Conservation (phyloP, 2,113 vertebrate genomes). For the Quiscalus mexicanus region DNA sequence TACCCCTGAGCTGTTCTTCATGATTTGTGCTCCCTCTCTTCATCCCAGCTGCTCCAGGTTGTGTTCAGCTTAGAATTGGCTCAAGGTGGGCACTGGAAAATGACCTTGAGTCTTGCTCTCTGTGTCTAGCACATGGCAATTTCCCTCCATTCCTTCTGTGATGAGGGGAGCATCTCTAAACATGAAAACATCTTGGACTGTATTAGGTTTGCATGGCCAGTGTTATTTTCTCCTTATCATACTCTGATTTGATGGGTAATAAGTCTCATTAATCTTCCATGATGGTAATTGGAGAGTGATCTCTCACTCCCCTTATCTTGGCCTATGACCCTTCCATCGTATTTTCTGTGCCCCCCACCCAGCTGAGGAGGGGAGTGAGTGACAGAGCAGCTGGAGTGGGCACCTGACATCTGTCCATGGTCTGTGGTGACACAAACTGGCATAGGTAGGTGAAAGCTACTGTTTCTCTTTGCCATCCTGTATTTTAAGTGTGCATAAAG, state of each 20-base stretch:
- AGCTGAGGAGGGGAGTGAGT: not conserved
- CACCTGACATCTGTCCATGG: not conserved
- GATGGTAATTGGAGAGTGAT: not conserved
- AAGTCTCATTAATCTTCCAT: not conserved
- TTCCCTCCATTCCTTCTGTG: not conserved
- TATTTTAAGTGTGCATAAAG: not conserved
- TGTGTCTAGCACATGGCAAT: not conserved
- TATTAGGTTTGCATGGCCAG: not conserved
- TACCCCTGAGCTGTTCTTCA: not conserved
- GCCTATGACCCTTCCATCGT: not conserved
- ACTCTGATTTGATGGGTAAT: not conserved
- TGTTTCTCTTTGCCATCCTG: not conserved
- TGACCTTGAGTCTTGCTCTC: not conserved
- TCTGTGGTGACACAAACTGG: not conserved
- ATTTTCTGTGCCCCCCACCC: not conserved
- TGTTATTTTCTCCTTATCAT: not conserved
- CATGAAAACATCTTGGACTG: not conserved
- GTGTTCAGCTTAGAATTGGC: not conserved
- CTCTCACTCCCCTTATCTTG: not conserved
- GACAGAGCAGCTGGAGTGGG: not conserved
- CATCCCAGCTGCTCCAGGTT: not conserved
- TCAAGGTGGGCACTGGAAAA: not conserved
- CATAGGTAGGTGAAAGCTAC: not conserved
- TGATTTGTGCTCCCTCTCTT: not conserved
- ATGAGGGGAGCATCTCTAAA: not conserved